Evolutionary conservation across 2,888 invertebrate genomes (phyloP).

Genomic region (Drosophila buzzatii): DNA sequence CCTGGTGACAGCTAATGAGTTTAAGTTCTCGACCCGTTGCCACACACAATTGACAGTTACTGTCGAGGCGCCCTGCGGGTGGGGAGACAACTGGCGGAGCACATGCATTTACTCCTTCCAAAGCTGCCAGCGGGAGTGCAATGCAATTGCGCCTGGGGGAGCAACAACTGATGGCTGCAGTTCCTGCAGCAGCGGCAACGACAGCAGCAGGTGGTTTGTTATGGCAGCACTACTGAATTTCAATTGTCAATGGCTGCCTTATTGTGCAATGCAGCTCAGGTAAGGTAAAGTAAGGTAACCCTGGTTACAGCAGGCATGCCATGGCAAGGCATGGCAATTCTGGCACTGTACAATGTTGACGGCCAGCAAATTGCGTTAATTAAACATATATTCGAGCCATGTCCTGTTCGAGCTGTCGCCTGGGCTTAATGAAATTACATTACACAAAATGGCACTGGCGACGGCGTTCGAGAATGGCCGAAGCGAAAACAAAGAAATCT

Average conservation of each 20-base stretch:
- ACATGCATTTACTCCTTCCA: conserved; percentile 45
- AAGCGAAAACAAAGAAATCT: conserved; percentile 51
- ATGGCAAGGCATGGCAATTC: conserved; percentile 13
- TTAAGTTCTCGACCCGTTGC: conserved; percentile 72
- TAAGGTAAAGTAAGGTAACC: not conserved
- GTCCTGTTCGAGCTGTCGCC: conserved; percentile 31
- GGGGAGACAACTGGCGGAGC: conserved; percentile 42
- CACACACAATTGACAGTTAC: conserved; percentile 68
- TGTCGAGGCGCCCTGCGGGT: conserved; percentile 6
- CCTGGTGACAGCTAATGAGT: conserved; percentile 74
- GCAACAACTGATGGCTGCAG: conserved; percentile 13
- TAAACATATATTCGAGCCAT: conserved; percentile 47
- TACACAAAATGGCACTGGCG: conserved; percentile 54
- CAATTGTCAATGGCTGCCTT: conserved; percentile 14
- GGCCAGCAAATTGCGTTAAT: conserved; percentile 54
- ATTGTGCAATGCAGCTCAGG: conserved; percentile 17
- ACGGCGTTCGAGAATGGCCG: conserved; percentile 20
- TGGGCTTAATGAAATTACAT: conserved; percentile 70
- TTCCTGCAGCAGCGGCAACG: conserved; percentile 17
- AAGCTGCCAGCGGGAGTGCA: conserved; percentile 29
- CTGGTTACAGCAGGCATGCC: not conserved
- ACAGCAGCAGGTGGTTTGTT: conserved; percentile 51
- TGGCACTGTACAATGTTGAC: conserved; percentile 33
- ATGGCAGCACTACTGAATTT: conserved; percentile 27
- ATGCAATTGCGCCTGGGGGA: conserved; percentile 46